Conservation (phyloP, 37 sponge, comb jelly and placozoan genomes). For the Diacarnus erythraeanus region DNA sequence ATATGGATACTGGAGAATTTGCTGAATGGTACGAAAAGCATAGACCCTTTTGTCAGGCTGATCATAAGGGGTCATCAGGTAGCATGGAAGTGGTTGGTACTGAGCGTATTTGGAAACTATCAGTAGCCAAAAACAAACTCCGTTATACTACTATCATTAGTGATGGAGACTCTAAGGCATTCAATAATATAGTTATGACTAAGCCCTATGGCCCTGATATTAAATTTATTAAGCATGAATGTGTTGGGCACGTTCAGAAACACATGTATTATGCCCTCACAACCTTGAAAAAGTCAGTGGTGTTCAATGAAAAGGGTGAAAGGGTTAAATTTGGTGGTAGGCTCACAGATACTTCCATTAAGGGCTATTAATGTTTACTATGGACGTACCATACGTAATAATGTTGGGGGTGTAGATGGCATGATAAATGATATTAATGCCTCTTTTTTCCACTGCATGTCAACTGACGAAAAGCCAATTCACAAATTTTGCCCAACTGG, state of each 20-base stretch:
- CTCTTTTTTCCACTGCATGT: constrained; percentile 12
- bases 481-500: not conserved
- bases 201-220: not conserved
- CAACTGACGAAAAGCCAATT: not conserved
- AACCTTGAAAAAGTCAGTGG: constrained; percentile 2
- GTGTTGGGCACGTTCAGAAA: constrained; percentile 15
- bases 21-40: not conserved
- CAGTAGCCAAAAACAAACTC: not conserved
- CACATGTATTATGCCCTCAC: not conserved
- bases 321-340: not conserved
- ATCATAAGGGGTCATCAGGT: not conserved
- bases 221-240: constrained; percentile 3
- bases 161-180: constrained; percentile 14
- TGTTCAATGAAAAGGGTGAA: not conserved
- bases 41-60: not conserved
- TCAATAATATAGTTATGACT: not conserved
- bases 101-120: not conserved
- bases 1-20: not conserved
- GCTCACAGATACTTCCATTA: not conserved
- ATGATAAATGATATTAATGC: not conserved
- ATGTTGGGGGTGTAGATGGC: not conserved
- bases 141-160: not conserved
- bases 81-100: not conserved
- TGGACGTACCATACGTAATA: constrained; percentile 7
- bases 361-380: constrained; percentile 8